Base-by-base conservation (phyloP, 2,113 vertebrate species). In the Anser cygnoides region DNA sequence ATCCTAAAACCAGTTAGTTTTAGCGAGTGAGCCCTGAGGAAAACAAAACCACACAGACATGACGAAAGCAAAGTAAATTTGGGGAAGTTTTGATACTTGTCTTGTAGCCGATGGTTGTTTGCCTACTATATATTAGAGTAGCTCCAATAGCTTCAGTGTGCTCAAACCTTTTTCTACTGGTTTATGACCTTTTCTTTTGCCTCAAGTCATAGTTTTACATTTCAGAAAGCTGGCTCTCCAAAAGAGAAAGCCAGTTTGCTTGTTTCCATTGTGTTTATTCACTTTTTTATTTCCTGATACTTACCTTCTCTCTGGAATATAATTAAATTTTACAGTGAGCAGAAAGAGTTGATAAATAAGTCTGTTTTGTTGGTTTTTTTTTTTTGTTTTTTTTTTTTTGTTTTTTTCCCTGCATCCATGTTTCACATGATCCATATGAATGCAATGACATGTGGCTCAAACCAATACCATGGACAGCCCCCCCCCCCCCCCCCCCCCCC, bases 321-420 rank as follows among this genome's bases (percentile, higher is more conserved):
- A 1, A 33, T 13, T 41, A 79, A 70, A 58, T 25, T 37, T 70
- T 70, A 10, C 33, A 41, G 8, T 22, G 9, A 89, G 5, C 10
- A 49, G n/a, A 78, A 83, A 75, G 16, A 13, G 6, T 5, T 65
- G 11, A 52, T 33, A 73, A 87, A 70, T 2, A 0, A 7, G 5
- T 52, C 23, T 13, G 50, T 50, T 50, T 50, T 50, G 10, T 50
- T 50, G 10, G 11, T 19, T 4, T 46, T 46, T 46, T 54, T 44
- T 21, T 46, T 2, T 0, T 67, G 3, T 0, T 0, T 4, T 3
- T 8, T 37, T 25, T 33, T 43, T 49, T 3, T 8, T 37, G 20
- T 33, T 43, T 49, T 31, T 46, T 14, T 28, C 50, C 37, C 26
- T 62, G 21, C 14, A 84, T 55, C 3, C 7, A 23, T 1, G 57